These are phyloP conservation scores for Mesitornis unicolor DNA, from an alignment of 2,113 vertebrate genomes.

Conservation along the genomic window DNA sequence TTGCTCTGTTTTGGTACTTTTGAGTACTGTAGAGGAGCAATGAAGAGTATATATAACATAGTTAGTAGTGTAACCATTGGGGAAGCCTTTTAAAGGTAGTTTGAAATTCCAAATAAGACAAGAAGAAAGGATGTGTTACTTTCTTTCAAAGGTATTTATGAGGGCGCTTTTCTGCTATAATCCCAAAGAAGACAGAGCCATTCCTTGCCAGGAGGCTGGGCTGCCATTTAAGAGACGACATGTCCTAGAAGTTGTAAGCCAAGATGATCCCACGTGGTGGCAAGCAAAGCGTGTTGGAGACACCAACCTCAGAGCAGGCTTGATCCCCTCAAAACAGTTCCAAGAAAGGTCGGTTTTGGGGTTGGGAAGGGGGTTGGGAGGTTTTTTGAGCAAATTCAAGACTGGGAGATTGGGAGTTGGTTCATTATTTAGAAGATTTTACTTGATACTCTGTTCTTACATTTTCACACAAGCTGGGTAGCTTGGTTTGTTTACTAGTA, in stretches of 20 bases:
- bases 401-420: too few relatives aligned
- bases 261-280: constrained; percentile 93
- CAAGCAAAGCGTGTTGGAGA: constrained; percentile 93
- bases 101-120: not conserved
- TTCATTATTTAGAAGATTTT: too few relatives aligned
- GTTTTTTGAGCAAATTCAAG: too few relatives aligned
- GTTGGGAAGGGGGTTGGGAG: too few relatives aligned
- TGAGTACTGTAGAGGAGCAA: not conserved
- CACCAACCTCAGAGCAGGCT: constrained; percentile 88
- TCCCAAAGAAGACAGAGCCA: constrained; percentile 91
- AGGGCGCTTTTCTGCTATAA: constrained; percentile 91
- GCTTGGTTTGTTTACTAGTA: too few relatives aligned
- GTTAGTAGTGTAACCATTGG: not conserved
- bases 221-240: constrained; percentile 87
- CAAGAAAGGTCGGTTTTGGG: constrained; percentile 99
- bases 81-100: not conserved
- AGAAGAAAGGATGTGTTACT: not conserved
- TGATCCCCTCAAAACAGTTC: constrained; percentile 91
- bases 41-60: rapidly evolving
- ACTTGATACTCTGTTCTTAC: too few relatives aligned
- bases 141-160: constrained; percentile 83
- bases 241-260: constrained; percentile 92
- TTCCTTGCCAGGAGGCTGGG: constrained; percentile 93
- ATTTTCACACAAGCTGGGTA: too few relatives aligned
- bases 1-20: not conserved